These are phyloP conservation scores for Sebastes umbrosus DNA, from an alignment of 2,797 vertebrate genomes.

Conservation along the genomic window DNA sequence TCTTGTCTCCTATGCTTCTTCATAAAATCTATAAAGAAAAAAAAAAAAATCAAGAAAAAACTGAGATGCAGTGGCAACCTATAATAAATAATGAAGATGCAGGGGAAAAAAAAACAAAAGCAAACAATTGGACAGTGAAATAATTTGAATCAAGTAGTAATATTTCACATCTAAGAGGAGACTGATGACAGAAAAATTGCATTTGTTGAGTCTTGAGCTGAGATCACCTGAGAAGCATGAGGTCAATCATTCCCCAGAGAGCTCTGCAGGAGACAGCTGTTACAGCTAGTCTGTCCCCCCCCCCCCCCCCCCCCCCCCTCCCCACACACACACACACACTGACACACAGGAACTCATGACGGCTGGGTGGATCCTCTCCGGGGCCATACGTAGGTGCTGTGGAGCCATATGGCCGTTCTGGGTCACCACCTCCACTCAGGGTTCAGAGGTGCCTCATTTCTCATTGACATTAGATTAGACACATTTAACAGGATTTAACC, in stretches of 20 bases:
- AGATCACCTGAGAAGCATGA: slow-evolving; percentile 57
- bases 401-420: slow-evolving; percentile 63
- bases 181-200: neutral
- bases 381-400: slow-evolving; percentile 39
- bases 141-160: neutral
- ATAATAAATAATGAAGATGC: neutral
- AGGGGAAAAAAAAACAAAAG: neutral
- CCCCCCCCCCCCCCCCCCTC: too few relatives aligned
- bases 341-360: slow-evolving; percentile 7
- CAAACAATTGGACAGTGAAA: neutral
- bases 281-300: slow-evolving; percentile 34
- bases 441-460: slow-evolving; percentile 62
- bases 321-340: neutral
- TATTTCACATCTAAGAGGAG: neutral
- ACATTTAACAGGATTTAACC: slow-evolving; percentile 54
- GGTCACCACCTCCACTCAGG: slow-evolving; percentile 63
- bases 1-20: neutral
- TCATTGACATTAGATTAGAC: slow-evolving; percentile 66
- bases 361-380: slow-evolving; percentile 35
- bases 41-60: too few relatives aligned
- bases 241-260: slow-evolving; percentile 57
- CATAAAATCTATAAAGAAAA: neutral
- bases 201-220: neutral
- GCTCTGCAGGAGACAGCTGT: slow-evolving; percentile 60
- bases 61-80: too few relatives aligned